Evolutionary conservation across 2,797 vertebrate genomes (phyloP).

Genomic region (Mormyrops boulengeri): DNA sequence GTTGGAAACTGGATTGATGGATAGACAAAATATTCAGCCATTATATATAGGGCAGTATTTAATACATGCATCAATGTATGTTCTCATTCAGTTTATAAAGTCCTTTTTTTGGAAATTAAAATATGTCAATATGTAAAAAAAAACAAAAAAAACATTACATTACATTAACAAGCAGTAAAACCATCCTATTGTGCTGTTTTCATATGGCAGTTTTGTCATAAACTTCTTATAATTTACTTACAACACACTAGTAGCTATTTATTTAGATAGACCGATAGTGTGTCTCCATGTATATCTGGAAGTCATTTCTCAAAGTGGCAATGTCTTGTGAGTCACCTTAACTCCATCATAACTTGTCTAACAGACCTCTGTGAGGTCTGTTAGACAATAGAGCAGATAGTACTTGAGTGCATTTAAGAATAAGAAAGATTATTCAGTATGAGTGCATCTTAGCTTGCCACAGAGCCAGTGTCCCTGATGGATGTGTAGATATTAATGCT

Average conservation of each 20-base stretch:
- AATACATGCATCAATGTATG: neutral
- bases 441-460: neutral
- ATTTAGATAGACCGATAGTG: neutral
- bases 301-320: neutral
- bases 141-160: neutral
- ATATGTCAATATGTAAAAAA: neutral
- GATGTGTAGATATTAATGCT: neutral
- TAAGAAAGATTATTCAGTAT: neutral
- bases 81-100: neutral
- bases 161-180: neutral
- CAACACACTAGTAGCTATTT: neutral
- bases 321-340: neutral
- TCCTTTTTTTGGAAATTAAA: neutral
- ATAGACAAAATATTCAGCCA: neutral
- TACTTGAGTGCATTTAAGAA: neutral
- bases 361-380: neutral
- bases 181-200: neutral
- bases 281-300: neutral
- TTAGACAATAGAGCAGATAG: neutral
- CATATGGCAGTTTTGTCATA: neutral
- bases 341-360: neutral
- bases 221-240: neutral
- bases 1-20: neutral
- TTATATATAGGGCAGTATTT: neutral
- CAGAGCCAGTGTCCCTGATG: neutral